These are phyloP conservation scores for Suillia variegata DNA, from an alignment of 2,888 invertebrate genomes.

Conservation along the genomic window DNA sequence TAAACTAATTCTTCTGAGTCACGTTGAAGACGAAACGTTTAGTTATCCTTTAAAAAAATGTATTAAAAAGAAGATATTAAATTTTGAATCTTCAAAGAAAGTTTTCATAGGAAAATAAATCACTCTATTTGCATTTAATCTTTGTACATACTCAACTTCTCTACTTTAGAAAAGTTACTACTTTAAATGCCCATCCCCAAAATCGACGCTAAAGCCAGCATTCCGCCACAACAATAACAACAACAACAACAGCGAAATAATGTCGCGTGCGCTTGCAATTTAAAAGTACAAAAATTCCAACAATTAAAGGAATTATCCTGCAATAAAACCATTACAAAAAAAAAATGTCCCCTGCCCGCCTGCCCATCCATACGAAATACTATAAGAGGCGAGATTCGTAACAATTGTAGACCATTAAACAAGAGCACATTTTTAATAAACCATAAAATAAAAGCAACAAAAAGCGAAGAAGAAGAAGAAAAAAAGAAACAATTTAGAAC, in stretches of 20 bases:
- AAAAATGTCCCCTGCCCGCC: background rate
- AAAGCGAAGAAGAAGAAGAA: background rate
- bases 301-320: constrained; percentile 50
- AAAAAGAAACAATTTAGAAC: constrained; percentile 13
- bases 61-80: no score
- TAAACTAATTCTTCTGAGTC: no score
- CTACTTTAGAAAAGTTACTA: no score
- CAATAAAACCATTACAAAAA: constrained; percentile 45
- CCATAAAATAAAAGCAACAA: constrained; percentile 35
- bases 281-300: constrained; percentile 31
- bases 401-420: constrained; percentile 47
- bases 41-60: no score
- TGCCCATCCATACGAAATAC: no score
- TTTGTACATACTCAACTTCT: no score
- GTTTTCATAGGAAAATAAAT: no score
- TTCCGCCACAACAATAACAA: no score
- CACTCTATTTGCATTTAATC: no score
- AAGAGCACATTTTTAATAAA: constrained; percentile 50
- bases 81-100: no score
- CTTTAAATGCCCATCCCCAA: background rate
- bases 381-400: constrained; percentile 55
- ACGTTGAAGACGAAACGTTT: no score
- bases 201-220: background rate
- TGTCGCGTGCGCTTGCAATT: background rate
- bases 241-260: no score